Evolutionary conservation across 1,140 invertebrate genomes (phyloP).

Genomic region (Papilio glaucus): DNA sequence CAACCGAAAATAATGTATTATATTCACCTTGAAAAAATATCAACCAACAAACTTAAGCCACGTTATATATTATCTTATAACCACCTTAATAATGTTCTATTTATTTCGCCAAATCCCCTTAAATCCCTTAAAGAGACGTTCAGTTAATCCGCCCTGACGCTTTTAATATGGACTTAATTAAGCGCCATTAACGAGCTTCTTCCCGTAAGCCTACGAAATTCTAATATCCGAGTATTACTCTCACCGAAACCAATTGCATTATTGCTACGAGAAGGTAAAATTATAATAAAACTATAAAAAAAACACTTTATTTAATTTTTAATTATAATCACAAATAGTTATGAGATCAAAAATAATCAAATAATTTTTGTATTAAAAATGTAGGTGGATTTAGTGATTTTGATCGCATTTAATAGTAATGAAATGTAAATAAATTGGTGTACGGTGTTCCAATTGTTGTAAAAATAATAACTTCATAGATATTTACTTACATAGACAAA

Average conservation of each 20-base stretch:
- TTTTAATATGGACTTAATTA: conserved; percentile 74
- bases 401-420: too few species aligned
- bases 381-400: too few species aligned
- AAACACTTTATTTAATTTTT: too few species aligned
- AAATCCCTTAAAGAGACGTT: conserved; percentile 73
- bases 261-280: not conserved
- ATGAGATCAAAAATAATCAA: too few species aligned
- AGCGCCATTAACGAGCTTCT: conserved; percentile 72
- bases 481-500: not conserved
- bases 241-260: conserved; percentile 25
- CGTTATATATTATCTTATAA: not conserved
- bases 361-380: too few species aligned
- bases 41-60: not conserved
- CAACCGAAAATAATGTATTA: too few species aligned
- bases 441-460: not conserved
- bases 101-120: conserved; percentile 69
- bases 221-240: conserved; percentile 45
- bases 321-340: too few species aligned
- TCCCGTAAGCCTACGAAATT: conserved; percentile 52
- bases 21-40: too few species aligned
- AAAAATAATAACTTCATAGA: not conserved
- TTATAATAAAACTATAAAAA: too few species aligned
- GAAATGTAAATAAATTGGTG: not conserved
- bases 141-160: conserved; percentile 67
- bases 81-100: conserved; percentile 53